These are phyloP conservation scores for Ailurus styani DNA, from an alignment of 2,113 vertebrate species.

Conservation along the genomic window DNA sequence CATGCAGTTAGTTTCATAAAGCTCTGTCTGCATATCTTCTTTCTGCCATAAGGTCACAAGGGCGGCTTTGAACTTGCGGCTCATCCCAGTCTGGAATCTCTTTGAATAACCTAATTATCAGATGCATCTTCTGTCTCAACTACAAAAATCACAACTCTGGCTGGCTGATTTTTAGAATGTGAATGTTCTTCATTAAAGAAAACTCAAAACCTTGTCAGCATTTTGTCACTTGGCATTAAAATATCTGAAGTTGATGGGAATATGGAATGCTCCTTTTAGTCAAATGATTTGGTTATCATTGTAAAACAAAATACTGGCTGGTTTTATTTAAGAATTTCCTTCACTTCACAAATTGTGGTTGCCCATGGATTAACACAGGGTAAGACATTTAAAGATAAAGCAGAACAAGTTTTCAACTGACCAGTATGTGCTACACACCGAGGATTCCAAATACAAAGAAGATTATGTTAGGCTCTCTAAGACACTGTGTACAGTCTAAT, in stretches of 20 bases:
- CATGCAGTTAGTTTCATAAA: neutral
- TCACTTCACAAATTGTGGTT: neutral
- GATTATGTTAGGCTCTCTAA: neutral
- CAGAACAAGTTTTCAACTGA: neutral
- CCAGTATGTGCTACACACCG: neutral
- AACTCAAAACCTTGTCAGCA: neutral
- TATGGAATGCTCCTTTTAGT: neutral
- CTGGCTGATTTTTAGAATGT: neutral
- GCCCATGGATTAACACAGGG: neutral
- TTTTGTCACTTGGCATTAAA: neutral
- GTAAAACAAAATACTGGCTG: constrained; percentile 1
- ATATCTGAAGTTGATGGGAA: neutral
- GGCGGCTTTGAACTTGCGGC: neutral
- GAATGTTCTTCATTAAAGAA: constrained; percentile 5
- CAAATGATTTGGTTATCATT: neutral
- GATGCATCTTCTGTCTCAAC: neutral
- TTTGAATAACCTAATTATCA: neutral
- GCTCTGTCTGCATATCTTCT: neutral
- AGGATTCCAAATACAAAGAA: neutral
- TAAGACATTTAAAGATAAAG: constrained; percentile 1
- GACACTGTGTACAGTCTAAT: neutral
- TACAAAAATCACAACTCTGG: neutral
- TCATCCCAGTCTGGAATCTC: neutral
- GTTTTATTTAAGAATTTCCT: constrained; percentile 34
- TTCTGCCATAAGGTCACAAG: neutral